Conservation (phyloP, 1,140 invertebrate species). For the Papilio machaon region DNA sequence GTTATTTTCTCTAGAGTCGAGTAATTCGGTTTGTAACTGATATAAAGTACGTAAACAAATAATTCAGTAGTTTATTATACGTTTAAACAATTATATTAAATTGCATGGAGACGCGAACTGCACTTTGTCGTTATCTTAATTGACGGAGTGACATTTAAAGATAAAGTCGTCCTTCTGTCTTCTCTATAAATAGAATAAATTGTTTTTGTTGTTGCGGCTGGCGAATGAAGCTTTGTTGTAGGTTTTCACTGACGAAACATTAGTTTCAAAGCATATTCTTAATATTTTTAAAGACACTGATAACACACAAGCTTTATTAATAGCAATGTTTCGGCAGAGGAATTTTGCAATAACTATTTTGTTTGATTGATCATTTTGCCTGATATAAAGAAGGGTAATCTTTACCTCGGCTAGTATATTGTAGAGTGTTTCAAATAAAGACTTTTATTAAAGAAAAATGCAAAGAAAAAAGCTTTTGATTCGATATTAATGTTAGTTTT, state of each 20-base stretch:
- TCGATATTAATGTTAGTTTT: not conserved
- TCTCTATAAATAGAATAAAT: slow-evolving; percentile 10
- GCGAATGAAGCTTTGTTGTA: not conserved
- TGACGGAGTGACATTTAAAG: slow-evolving; percentile 19
- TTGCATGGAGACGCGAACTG: slow-evolving; percentile 16
- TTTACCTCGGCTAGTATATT: too few relatives aligned
- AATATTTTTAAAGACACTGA: not conserved
- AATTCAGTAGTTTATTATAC: not conserved
- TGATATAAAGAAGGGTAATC: too few relatives aligned
- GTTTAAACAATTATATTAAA: slow-evolving; percentile 12
- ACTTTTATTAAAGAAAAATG: too few relatives aligned
- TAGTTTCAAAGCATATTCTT: not conserved
- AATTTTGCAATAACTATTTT: too few relatives aligned
- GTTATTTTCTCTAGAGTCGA: too few relatives aligned
- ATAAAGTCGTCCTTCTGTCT: slow-evolving; percentile 17
- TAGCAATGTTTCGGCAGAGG: too few relatives aligned
- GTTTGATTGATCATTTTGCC: too few relatives aligned
- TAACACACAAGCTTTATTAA: too few relatives aligned
- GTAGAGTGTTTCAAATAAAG: too few relatives aligned
- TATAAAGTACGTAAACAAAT: slow-evolving; percentile 9
- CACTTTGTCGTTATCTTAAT: slow-evolving; percentile 19
- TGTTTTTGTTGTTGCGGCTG: not conserved
- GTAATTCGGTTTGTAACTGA: not conserved
- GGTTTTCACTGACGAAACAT: too few relatives aligned
- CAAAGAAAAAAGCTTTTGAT: too few relatives aligned